Percentiles rank a stretch among this genome's conserved stretches.
These are phyloP conservation scores for Cerastis leucographa DNA, from an alignment of 2,888 invertebrate genomes.

Conservation along the genomic window DNA sequence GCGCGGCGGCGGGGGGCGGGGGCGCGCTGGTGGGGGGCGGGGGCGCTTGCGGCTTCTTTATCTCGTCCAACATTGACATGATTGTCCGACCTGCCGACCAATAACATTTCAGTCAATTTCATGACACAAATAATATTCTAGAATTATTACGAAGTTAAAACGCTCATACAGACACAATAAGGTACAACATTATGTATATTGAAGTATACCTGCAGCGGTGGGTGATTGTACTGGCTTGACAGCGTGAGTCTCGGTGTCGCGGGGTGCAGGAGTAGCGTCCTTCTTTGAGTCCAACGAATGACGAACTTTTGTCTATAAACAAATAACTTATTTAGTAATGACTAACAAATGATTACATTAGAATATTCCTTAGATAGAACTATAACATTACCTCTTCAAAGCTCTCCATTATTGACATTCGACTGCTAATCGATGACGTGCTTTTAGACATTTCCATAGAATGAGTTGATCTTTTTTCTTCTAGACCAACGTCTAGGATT, in stretches of 20 bases:
- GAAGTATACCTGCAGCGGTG: slow-evolving; percentile 82
- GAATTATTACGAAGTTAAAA: background rate
- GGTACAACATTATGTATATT: background rate
- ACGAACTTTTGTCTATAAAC: slow-evolving; percentile 80
- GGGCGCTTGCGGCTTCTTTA: slow-evolving; percentile 79
- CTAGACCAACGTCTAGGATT: slow-evolving; percentile 85
- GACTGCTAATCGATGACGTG: slow-evolving; percentile 87
- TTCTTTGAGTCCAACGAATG: slow-evolving; percentile 81
- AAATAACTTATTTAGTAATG: background rate
- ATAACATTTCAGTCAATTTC: background rate
- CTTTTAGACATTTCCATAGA: slow-evolving; percentile 90
- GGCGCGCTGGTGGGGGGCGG: slow-evolving; percentile 64
- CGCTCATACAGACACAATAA: background rate
- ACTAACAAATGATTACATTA: too few relatives aligned
- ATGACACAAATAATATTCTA: background rate
- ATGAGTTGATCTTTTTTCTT: slow-evolving; percentile 85
- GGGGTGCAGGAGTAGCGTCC: slow-evolving; percentile 72
- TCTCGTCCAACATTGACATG: slow-evolving; percentile 84
- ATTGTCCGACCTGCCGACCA: slow-evolving; percentile 81
- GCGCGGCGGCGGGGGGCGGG: slow-evolving; percentile 53
- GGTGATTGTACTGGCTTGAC: slow-evolving; percentile 82
- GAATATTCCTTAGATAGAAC: background rate
- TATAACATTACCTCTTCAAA: slow-evolving; percentile 81
- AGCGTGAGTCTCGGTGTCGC: slow-evolving; percentile 71
- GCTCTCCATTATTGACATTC: slow-evolving; percentile 85